Base-by-base conservation (phyloP, 2,797 vertebrate genomes). In the Anableps anableps region DNA sequence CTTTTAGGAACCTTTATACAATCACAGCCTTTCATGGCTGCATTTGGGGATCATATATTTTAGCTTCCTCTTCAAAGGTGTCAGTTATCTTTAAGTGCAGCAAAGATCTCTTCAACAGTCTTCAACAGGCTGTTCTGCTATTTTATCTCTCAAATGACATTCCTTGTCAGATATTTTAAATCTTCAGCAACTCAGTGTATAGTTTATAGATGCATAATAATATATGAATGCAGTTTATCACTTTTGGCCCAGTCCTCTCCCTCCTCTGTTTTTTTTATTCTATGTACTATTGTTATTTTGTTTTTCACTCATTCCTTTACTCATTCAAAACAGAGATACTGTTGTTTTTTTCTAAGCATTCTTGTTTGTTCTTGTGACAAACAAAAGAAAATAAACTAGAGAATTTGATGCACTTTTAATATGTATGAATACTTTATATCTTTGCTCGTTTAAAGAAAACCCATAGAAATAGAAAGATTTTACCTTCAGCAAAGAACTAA, bases 401-500 rank as follows among this genome's bases (percentile, higher is more conserved):
- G 11, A 70, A 70, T n/a, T 43, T 21, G 2, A 16, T 70, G 23
- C 11, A n/a, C 23, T 70, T 43, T n/a, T 70, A 1, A 58, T 58
- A 29, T 6, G 4, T 5, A 31, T 70, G 13, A n/a, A n/a, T 43
- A 43, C 13, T 68, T 36, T 26, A 43, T n/a, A 21, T 26, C 9
- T 70, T 8, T 70, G 29, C 19, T n/a, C 0, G n/a, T 0, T 43
- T 14, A n/a, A n/a, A 41, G 4, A 43, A 34, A 70, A 70, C 16
- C n/a, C 26, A 70, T 11, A 70, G 23, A 43, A 70, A 70, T 43
- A 43, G 23, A 43, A 41, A 23, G 36, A 13, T 0, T 79, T 94
- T 93, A 98, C 97, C 96, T 97, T 96, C 80, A 98, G 93, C 81
- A 98, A 95, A 83, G 97, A 98, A 80, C 96, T 97, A 94, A 97